Evolutionary conservation across 2,888 invertebrate species (phyloP).

Genomic region (Quadroppia sp.): DNA sequence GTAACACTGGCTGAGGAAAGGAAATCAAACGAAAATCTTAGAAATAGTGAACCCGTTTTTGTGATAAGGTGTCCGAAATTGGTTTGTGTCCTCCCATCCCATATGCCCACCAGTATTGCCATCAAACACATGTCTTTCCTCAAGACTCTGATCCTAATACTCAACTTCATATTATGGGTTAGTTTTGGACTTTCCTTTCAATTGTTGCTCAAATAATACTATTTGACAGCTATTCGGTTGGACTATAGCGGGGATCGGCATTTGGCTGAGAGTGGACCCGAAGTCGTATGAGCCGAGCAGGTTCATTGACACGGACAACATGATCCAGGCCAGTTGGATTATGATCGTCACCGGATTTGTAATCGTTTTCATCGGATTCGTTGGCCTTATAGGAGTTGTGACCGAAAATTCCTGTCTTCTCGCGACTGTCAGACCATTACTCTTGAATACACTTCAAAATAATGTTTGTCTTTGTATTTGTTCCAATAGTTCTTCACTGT

Average conservation of each 20-base stretch:
- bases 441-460: neutral
- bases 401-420: constrained; percentile 19
- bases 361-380: constrained; percentile 37
- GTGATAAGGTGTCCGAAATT: constrained; percentile 19
- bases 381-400: constrained; percentile 31
- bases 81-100: constrained; percentile 3
- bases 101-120: neutral
- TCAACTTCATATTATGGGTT: constrained; percentile 25
- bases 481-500: constrained; percentile 37
- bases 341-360: constrained; percentile 44
- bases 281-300: constrained; percentile 44
- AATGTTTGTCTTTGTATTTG: neutral
- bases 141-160: neutral
- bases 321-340: constrained; percentile 43
- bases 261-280: constrained; percentile 44
- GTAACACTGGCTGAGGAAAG: constrained; percentile 4
- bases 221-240: constrained; percentile 39
- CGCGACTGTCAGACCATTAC: neutral
- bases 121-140: constrained; percentile 21
- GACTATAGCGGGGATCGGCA: constrained; percentile 43
- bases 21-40: neutral
- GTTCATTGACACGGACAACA: constrained; percentile 43
- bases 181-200: neutral
- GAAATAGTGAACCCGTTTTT: constrained; percentile 7
- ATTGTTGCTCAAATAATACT: neutral